Percentiles rank a stretch among this genome's conserved stretches.
phyloP scores from a whole-genome alignment of 2,888 invertebrate species.

The Caenorhabditis sp. region DNA sequence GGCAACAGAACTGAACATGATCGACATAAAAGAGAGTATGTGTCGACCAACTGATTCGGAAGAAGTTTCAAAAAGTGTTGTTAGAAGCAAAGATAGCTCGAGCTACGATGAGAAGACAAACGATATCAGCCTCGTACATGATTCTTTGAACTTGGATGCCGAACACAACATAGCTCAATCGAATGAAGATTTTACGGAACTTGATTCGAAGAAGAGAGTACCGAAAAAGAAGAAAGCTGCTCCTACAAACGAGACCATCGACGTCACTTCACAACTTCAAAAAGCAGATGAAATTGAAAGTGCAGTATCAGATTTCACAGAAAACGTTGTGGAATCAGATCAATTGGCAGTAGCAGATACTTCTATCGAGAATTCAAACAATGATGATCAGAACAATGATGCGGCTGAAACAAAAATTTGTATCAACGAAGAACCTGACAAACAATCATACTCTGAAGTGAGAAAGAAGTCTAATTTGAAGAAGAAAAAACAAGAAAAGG shows the following conservation, averaged over 20 bases:
- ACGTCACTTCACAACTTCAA: not conserved
- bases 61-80: not conserved
- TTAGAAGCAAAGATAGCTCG: not conserved
- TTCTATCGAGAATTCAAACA: not conserved
- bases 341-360: not conserved
- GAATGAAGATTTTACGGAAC: not conserved
- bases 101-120: not conserved
- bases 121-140: not conserved
- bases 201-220: not conserved
- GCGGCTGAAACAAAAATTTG: not conserved
- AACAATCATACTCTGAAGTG: constrained; percentile 25
- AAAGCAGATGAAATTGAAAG: not conserved
- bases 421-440: not conserved
- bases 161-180: not conserved
- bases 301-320: constrained; percentile 4
- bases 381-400: not conserved
- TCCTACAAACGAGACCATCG: not conserved
- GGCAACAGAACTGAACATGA: not conserved
- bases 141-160: not conserved
- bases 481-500: constrained; percentile 23
- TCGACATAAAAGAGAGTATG: not conserved
- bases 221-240: not conserved
- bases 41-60: not conserved
- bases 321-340: constrained; percentile 1
- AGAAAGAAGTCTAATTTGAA: constrained; percentile 20